Evolutionary conservation across 2,113 vertebrate genomes (phyloP).

Genomic region (Eublepharis macularius): DNA sequence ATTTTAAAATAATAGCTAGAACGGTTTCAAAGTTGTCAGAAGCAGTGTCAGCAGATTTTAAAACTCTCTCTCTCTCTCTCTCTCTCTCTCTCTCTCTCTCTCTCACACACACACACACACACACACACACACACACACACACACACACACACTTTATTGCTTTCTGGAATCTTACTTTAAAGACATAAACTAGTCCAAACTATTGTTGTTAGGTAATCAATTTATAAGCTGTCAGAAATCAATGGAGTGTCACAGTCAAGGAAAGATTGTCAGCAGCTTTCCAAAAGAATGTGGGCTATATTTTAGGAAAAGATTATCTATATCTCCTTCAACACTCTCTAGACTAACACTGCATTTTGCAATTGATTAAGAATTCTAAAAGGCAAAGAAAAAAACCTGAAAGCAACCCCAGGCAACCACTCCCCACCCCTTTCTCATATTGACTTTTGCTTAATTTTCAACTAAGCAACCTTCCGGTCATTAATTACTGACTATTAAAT

Average conservation of each 20-base stretch:
- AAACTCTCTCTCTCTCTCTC: not conserved
- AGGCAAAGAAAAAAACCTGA: conserved; percentile 25
- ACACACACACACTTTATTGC: not conserved
- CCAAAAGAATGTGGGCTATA: not conserved
- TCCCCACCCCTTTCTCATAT: conserved; percentile 6
- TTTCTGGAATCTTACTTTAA: not conserved
- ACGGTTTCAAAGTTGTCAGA: not conserved
- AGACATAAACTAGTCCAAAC: not conserved
- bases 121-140: too few relatives aligned
- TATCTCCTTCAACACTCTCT: not conserved
- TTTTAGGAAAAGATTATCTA: conserved; percentile 21
- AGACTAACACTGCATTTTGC: not conserved
- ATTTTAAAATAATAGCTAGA: not conserved
- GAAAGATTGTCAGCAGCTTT: not conserved
- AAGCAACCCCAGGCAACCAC: not conserved
- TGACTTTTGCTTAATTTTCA: conserved; percentile 58
- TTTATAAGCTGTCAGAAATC: not conserved
- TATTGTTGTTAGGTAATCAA: not conserved
- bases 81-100: too few relatives aligned
- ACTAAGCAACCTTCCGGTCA: conserved; percentile 43
- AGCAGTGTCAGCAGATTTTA: not conserved
- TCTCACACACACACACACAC: too few relatives aligned
- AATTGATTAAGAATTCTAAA: conserved; percentile 33
- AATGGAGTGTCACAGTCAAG: not conserved
- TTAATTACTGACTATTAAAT: conserved; percentile 55